Evolutionary conservation across 2,113 vertebrate genomes (phyloP), one percentile per base, ranked within the genome.

Genomic region (Peromyscus polionotus): DNA sequence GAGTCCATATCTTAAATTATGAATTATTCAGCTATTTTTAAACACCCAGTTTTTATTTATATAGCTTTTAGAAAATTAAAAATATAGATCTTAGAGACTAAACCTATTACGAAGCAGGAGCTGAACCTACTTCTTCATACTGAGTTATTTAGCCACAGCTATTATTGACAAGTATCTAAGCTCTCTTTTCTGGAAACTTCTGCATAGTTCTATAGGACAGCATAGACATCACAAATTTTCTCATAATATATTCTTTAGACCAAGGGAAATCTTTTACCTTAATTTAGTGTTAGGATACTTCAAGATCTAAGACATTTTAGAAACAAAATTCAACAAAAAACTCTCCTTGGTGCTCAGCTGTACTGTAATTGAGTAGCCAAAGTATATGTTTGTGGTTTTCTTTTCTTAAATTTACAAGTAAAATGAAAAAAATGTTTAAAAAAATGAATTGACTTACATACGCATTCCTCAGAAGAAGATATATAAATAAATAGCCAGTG

Each of bases 231-330:
- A 1, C 87, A 54, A 24, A 75, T 42, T 84, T 95, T 75, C 24
- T 84, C 33, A 54, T 33, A 89, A n/a, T 42, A 91, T 87, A 22
- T 22, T 67, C 16, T 33, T 94, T 85, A 33, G 45, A 81, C 11
- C 22, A 86, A 68, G 36, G 19, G 26, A 31, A 73, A 54, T 10
- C 3, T 61, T 95, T 42, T 57, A 61, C 31, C 45, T 59, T 63
- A 51, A 92, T 3, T 92, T 85, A 95, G 87, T 54, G 33, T 94
- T 63, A 73, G 9, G 4, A 57, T 90, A 95, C 94, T 95, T 98
- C 67, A 63, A 28, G 6, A 73, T 92, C 33, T 11, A 97, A 98
- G 68, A 63, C n/a, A 51, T 87, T 95, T 88, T n/a, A 79, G n/a
- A 84, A 88, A 92, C 70, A 75, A 13, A 63, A 11, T 63, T 7